Conservation (phyloP, 2,888 invertebrate genomes). For the Chloroclystis v-ata region DNA sequence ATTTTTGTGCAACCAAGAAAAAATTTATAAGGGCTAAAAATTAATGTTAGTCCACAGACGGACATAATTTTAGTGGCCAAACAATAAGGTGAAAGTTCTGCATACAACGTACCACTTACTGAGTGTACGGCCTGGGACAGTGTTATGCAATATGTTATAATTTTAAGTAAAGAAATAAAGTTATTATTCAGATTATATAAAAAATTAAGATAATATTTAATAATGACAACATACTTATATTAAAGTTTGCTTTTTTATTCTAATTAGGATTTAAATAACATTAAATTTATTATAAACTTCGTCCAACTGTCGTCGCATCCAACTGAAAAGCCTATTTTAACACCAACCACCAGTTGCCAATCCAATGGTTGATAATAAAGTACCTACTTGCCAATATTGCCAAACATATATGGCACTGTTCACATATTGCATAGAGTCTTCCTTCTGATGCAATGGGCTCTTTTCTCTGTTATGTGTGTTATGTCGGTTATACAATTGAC, state of each 20-base stretch:
- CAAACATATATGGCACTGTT: constrained; percentile 7
- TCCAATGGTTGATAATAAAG: no score
- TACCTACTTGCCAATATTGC: background rate
- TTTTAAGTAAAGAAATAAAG: background rate
- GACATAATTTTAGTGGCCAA: constrained; percentile 30
- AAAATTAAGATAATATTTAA: no score
- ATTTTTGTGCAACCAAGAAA: no score
- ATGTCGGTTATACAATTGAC: constrained; percentile 51
- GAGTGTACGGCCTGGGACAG: constrained; percentile 26
- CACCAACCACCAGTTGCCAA: no score
- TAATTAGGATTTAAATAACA: no score
- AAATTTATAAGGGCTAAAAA: background rate
- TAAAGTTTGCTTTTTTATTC: no score
- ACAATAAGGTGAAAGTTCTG: constrained; percentile 43
- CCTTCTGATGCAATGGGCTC: constrained; percentile 49
- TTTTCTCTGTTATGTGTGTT: constrained; percentile 50
- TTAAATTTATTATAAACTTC: no score
- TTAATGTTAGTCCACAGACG: constrained; percentile 19
- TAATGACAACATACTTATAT: no score
- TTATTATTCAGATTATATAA: no score
- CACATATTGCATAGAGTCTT: constrained; percentile 32
- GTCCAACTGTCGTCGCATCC: no score
- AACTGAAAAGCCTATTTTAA: no score
- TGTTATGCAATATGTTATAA: constrained; percentile 15
- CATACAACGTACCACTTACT: background rate